Base-by-base conservation (phyloP, 2,888 invertebrate genomes). In the Trichacis sp. region DNA sequence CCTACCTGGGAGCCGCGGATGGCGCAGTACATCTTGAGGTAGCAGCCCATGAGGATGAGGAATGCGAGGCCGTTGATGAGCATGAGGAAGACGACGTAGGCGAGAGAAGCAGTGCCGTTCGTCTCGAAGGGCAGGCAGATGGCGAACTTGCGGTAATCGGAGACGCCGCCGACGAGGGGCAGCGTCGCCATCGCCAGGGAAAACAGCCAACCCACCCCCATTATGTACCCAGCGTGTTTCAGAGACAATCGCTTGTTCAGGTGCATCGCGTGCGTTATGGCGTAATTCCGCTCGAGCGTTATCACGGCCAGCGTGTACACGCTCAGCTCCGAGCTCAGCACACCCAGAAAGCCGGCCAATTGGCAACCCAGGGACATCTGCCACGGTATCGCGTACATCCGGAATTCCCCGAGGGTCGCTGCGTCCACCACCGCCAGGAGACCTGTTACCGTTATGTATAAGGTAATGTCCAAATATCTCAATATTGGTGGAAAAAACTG, bases 211-310 rank as follows among this genome's bases (percentile, higher is more conserved):
- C 97, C 97, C 40, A 90, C 88, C 12, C 91, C 88, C 97, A 97
- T 97, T 64, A 97, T 95, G 79, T 91, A 94, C 51, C 92, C 92
- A 2, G 97, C 97, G 85, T 96, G 96, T 40, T 93, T 92, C 70
- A 97, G 85, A 0, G 96, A 94, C n/a, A 98, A 87, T 11, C 93
- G 88, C 85, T 97, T 97, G 85, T 98, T 98, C 61, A 97, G 88
- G 84, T 97, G 97, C 92, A 97, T 97, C 59, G 97, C 97, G 86
- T 97, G 96, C 1, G 97, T 97, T 81, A 98, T 98, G 73, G 97
- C 97, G 86, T 97, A 97, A 86, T 96, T 96, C 19, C 97, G 88
- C 85, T 98, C 97, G 75, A 97, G 86, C 0, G 98, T 97, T 76
- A 98, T 98, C 55, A 98, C 95, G 1, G 98, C 96, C 76, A 98